Percentiles rank a stretch among this genome's conserved stretches.
phyloP scores from a whole-genome alignment of 2,113 vertebrate genomes.

The Prionailurus viverrinus region DNA sequence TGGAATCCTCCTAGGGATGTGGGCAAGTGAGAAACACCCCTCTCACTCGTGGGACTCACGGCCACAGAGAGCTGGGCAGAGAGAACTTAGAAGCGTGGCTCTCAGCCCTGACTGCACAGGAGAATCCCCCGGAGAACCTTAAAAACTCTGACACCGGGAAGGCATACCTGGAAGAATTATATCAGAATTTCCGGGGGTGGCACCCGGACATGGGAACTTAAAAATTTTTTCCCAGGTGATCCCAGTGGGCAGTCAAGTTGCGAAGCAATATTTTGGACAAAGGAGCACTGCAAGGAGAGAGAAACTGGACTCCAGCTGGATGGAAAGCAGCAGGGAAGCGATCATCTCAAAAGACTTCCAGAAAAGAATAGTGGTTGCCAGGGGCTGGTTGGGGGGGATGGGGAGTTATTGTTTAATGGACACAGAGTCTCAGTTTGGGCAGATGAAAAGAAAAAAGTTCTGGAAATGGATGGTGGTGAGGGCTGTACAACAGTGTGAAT shows the following conservation, averaged over 20 bases:
- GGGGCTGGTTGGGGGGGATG: rapidly evolving
- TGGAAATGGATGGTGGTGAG: neutral
- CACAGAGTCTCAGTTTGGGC: neutral
- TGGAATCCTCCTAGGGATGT: neutral
- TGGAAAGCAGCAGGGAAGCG: neutral
- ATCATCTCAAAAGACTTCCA: constrained; percentile 29
- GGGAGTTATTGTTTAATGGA: neutral
- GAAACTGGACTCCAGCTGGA: neutral
- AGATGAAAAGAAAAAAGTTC: neutral
- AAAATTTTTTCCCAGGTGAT: neutral
- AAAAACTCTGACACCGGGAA: neutral
- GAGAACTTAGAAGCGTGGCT: neutral
- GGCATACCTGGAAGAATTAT: neutral
- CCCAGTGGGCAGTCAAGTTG: neutral
- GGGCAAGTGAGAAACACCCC: neutral
- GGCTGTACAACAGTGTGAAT: neutral
- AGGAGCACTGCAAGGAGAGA: neutral
- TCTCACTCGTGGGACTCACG: neutral
- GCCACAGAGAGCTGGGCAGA: neutral
- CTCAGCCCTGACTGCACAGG: neutral
- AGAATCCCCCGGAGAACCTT: neutral
- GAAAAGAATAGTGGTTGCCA: neutral
- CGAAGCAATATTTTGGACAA: neutral
- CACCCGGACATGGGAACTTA: neutral
- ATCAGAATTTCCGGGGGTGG: neutral